A percentile compares a stretch with the other conserved stretches of the same genome.
Conservation (phyloP, 2,113 vertebrate species). For the Tamias sibiricus region DNA sequence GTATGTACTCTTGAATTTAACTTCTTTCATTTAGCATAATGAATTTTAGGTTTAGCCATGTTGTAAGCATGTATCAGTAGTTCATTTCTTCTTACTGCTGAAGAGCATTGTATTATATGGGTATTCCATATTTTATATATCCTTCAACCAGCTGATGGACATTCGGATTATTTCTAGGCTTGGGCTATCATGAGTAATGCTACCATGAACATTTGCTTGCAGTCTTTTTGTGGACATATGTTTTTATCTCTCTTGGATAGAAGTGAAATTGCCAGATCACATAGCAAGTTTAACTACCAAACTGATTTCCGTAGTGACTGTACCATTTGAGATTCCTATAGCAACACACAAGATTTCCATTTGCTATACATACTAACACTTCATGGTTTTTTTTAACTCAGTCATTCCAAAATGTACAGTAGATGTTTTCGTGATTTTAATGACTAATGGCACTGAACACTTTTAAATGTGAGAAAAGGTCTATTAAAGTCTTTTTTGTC, state of each 20-base stretch:
- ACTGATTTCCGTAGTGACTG: neutral
- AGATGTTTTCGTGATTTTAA: neutral
- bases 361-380: neutral
- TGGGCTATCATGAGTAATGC: neutral
- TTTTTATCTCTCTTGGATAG: neutral
- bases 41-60: neutral
- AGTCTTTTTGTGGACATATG: neutral
- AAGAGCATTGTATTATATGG: neutral
- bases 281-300: constrained; percentile 14
- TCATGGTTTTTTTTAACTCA: neutral
- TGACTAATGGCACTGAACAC: neutral
- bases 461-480: neutral
- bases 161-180: neutral
- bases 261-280: neutral
- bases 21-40: neutral
- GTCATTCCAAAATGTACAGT: neutral
- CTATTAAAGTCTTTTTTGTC: neutral
- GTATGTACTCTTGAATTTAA: neutral
- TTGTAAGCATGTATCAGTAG: neutral
- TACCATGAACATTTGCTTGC: neutral
- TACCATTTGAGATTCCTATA: neutral
- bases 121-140: constrained; percentile 14
- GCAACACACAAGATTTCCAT: neutral
- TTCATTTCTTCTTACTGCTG: neutral
- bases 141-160: neutral